Evolutionary conservation across 2,797 vertebrate genomes (phyloP).

Genomic region (Crypturellus tataupa): DNA sequence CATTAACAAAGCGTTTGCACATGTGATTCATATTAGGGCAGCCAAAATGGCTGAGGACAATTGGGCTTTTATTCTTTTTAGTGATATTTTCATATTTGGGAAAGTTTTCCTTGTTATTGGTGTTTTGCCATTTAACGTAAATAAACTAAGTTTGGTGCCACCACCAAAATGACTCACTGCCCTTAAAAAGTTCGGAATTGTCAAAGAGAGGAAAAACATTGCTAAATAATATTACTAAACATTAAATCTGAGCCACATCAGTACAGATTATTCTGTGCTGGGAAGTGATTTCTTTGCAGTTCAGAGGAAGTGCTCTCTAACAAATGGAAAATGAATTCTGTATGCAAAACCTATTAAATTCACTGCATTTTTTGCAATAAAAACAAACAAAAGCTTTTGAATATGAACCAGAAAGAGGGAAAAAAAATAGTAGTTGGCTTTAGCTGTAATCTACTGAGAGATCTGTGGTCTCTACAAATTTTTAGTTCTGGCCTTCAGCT

Average conservation of each 20-base stretch:
- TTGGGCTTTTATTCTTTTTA: constrained; percentile 56
- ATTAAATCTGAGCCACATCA: constrained; percentile 36
- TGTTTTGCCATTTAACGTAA: constrained; percentile 14
- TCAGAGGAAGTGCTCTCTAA: constrained; percentile 29
- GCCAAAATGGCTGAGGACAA: constrained; percentile 21
- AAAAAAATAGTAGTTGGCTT: constrained; percentile 33
- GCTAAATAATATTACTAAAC: constrained; percentile 42
- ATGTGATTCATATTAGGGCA: constrained; percentile 50
- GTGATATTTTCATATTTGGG: constrained; percentile 50
- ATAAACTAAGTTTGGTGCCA: constrained; percentile 12
- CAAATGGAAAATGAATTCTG: constrained; percentile 39
- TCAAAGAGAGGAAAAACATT: constrained; percentile 50
- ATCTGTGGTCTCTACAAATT: not conserved
- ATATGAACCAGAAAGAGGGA: constrained; percentile 4
- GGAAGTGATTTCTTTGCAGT: constrained; percentile 15
- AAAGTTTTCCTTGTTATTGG: constrained; percentile 41
- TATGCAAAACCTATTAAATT: constrained; percentile 8
- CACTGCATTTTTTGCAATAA: constrained; percentile 9
- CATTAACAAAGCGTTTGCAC: constrained; percentile 49
- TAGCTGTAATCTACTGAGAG: constrained; percentile 13
- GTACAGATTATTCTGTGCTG: not conserved
- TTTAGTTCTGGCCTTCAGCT: constrained; percentile 41
- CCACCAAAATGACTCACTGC: constrained; percentile 46
- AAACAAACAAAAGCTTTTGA: constrained; percentile 45
- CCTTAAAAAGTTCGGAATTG: constrained; percentile 19